phyloP scores from a whole-genome alignment of 2,797 vertebrate species.

The Phoeniculus purpureus region DNA sequence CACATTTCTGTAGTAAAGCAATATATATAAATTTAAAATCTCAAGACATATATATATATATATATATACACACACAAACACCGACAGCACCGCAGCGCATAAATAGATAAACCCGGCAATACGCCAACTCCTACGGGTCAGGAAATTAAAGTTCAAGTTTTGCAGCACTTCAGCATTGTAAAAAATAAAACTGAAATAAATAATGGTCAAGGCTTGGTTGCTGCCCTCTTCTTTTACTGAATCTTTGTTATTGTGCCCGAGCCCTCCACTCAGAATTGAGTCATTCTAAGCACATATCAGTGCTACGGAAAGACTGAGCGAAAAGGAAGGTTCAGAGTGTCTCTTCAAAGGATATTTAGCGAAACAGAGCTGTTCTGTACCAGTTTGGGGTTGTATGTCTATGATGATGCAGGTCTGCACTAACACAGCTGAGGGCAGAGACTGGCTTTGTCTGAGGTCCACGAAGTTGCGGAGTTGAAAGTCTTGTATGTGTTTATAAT shows the following conservation, averaged over 20 bases:
- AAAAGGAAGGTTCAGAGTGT: not conserved
- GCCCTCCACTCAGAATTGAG: not conserved
- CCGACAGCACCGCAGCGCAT: conserved; percentile 52
- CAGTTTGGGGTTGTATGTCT: not conserved
- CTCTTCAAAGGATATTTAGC: not conserved
- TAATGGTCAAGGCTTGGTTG: conserved; percentile 27
- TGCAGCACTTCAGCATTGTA: conserved; percentile 59
- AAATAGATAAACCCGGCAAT: conserved; percentile 58
- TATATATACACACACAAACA: conserved; percentile 39
- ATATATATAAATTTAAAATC: conserved; percentile 69
- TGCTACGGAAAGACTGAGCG: not conserved
- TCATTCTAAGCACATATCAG: not conserved
- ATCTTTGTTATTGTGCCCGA: not conserved
- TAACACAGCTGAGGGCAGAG: conserved; percentile 36
- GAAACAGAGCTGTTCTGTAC: not conserved
- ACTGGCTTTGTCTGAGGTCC: conserved; percentile 43
- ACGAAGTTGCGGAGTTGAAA: conserved; percentile 43
- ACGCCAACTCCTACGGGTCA: conserved; percentile 63
- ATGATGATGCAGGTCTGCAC: not conserved
- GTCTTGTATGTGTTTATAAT: not conserved
- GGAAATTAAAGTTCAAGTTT: conserved; percentile 73
- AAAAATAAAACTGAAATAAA: conserved; percentile 43
- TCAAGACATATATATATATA: conserved; percentile 58
- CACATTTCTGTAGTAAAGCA: conserved; percentile 67
- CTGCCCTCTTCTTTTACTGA: not conserved